phyloP scores from a whole-genome alignment of 35 echinoderm and acorn worm genomes.

The Acanthaster planci region DNA sequence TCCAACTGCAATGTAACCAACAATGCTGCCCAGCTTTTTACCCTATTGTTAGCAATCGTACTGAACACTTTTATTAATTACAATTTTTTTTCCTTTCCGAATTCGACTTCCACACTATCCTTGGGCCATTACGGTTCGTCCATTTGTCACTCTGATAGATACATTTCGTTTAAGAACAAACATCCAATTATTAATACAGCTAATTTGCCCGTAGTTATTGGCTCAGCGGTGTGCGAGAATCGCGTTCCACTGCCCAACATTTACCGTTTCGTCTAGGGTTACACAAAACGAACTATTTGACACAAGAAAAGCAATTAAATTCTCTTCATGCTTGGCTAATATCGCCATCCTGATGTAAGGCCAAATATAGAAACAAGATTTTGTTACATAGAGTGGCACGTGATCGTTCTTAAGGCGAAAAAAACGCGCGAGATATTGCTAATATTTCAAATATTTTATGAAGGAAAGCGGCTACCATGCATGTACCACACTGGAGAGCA shows the following conservation, averaged over 20 bases:
- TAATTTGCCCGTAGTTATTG: slow-evolving; percentile 4
- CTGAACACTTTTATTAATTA: slow-evolving; percentile 7
- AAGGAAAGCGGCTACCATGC: no score
- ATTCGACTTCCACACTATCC: background rate
- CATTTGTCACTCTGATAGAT: background rate
- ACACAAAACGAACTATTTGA: background rate
- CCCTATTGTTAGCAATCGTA: background rate
- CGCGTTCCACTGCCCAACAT: background rate
- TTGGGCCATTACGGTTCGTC: background rate
- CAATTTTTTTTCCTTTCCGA: background rate
- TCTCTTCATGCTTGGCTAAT: background rate
- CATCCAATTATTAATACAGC: background rate
- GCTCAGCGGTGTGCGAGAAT: background rate
- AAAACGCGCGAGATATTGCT: no score
- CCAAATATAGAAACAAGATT: no score
- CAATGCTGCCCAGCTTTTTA: background rate
- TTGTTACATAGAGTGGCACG: no score
- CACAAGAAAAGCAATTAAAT: slow-evolving; percentile 5
- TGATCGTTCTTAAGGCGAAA: no score
- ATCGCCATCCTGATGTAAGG: no score
- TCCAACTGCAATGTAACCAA: background rate
- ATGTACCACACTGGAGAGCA: no score
- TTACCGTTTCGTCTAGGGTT: slow-evolving; percentile 14
- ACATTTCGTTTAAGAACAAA: slow-evolving; percentile 1
- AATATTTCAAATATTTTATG: no score